Percentiles rank a stretch among this genome's conserved stretches.
Evolutionary conservation across 2,888 invertebrate genomes (phyloP).

Genomic region (Caenorhabditis macrosperma): DNA sequence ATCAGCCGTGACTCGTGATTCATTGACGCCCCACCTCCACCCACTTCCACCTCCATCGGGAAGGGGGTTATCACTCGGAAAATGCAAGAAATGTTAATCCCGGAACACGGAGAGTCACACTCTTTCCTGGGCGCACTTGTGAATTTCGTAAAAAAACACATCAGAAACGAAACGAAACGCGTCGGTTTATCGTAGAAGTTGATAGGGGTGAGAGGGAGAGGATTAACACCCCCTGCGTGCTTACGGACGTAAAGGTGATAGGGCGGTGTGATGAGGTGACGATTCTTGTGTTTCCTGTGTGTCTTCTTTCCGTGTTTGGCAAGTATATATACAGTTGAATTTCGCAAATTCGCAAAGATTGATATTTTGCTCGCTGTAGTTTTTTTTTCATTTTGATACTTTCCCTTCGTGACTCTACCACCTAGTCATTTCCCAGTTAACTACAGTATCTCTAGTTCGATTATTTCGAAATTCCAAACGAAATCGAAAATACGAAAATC

Average conservation of each 20-base stretch:
- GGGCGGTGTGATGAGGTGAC: constrained; percentile 36
- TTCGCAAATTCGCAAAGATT: too few species aligned
- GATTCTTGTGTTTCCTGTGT: constrained; percentile 23
- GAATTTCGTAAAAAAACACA: constrained; percentile 46
- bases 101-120: constrained; percentile 20
- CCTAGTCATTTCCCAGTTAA: too few species aligned
- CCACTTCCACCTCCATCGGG: too few species aligned
- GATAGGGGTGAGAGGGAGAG: too few species aligned
- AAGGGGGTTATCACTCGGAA: too few species aligned
- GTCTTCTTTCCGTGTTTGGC: neutral
- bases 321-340: constrained; percentile 2
- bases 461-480: too few species aligned
- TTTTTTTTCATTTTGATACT: too few species aligned
- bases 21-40: neutral
- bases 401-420: too few species aligned
- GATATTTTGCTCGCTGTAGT: too few species aligned
- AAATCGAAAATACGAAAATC: too few species aligned
- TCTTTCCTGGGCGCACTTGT: too few species aligned
- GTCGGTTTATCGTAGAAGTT: neutral
- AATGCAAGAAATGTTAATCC: constrained; percentile 46
- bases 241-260: constrained; percentile 9
- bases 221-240: constrained; percentile 20
- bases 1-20: constrained; percentile 31
- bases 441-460: too few species aligned
- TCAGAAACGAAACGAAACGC: constrained; percentile 10